Evolutionary conservation across 92 coral and sea anemone species (phyloP), one percentile per base, ranked within the genome.

Genomic region (Porites divaricata): DNA sequence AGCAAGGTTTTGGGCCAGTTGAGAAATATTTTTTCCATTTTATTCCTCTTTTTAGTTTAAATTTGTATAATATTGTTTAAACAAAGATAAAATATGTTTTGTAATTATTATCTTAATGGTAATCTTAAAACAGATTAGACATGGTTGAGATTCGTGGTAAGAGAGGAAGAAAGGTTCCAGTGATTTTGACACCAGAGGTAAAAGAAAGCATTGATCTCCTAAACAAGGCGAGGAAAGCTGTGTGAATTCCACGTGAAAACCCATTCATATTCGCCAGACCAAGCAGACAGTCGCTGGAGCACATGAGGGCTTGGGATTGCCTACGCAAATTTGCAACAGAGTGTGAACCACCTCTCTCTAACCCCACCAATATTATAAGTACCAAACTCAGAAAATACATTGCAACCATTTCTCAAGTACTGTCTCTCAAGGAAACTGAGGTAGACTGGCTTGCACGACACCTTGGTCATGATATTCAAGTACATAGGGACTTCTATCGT

Each of bases 371-470:
- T 53, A 68, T 90, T 11, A 86, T 88, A 17, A 75, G 93, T 63
- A 90, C 90, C 35, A 86, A 70, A 49, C 74, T 90, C 11, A 76
- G 88, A 4, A 81, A 90, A 49, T 86, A 86, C 67, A 81, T 86
- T 57, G 93, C 88, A 56, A 90, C 87, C 14, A 82, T 90, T 63
- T 76, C 93, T 6, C 92, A 89, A 66, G 92, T 85, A 13, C 78
- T 61, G 12, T 49, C 63, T 25, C 83, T 84, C 28, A 81, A 85
- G 12, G 83, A 88, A 75, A 76, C 52, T 49, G 91, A 88, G 74
- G 73, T 91, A 23, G 88, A 82, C 58, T 91, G 95, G 95, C 92
- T 91, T 20, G 89, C 92, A n/a, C 67, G 87, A 45, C 90, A 91
- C 70, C 72, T 91, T 70, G 92, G 95, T 35, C 90, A 91, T 66